phyloP scores from a whole-genome alignment of 2,113 vertebrate genomes.

The Columba janthina region DNA sequence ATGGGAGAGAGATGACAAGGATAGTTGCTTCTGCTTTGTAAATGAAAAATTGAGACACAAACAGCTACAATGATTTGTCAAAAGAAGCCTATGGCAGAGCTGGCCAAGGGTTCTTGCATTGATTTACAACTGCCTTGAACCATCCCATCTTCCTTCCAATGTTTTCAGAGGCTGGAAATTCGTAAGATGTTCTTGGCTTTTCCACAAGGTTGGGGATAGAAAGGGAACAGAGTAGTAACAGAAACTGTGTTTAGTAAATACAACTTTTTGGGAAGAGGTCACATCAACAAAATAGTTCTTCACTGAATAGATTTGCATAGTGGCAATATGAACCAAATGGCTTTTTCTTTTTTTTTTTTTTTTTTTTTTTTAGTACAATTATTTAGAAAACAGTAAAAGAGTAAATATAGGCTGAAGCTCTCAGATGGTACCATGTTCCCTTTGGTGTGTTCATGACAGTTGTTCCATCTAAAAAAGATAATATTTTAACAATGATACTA shows the following conservation, averaged over 20 bases:
- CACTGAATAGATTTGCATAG: not conserved
- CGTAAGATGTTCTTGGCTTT: not conserved
- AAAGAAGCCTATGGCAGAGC: not conserved
- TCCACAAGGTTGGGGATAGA: not conserved
- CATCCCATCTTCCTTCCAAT: not conserved
- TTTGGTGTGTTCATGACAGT: not conserved
- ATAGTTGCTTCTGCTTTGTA: not conserved
- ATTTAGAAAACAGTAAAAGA: not conserved
- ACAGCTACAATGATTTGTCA: not conserved
- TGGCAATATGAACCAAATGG: not conserved
- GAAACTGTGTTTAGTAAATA: not conserved
- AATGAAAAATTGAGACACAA: not conserved
- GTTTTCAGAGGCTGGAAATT: not conserved
- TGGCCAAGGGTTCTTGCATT: not conserved
- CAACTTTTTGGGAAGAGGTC: not conserved
- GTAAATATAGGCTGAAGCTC: not conserved
- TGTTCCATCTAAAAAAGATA: not conserved
- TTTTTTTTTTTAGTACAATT: not conserved
- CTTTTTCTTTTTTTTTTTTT: not conserved
- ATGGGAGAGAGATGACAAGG: not conserved
- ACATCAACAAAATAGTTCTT: not conserved
- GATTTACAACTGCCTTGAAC: not conserved
- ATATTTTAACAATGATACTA: not conserved
- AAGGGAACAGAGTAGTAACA: not conserved
- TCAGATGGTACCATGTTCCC: not conserved